Percentiles rank a stretch among this genome's conserved stretches.
Evolutionary conservation across 2,888 invertebrate genomes (phyloP).

Genomic region (Diarsia brunnea): DNA sequence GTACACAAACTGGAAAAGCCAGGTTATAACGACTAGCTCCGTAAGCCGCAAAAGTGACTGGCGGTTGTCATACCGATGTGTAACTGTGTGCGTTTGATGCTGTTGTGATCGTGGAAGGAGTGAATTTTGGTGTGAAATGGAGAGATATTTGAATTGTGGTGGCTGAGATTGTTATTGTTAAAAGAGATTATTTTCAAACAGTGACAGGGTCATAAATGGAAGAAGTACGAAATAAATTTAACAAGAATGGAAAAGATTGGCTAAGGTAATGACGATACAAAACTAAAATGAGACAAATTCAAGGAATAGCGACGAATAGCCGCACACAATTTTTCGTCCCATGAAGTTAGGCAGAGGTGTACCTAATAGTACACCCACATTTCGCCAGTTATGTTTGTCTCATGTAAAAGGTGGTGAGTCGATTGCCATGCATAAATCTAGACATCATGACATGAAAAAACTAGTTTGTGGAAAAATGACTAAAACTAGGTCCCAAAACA

Average conservation of each 20-base stretch:
- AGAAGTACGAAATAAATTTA: too few relatives aligned
- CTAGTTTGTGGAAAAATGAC: too few relatives aligned
- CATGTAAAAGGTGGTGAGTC: too few relatives aligned
- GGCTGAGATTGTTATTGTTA: not conserved
- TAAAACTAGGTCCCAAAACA: too few relatives aligned
- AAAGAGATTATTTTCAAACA: not conserved
- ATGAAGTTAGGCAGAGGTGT: too few relatives aligned
- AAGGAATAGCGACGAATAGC: not conserved
- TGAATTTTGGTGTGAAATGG: conserved; percentile 4
- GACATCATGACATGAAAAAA: too few relatives aligned
- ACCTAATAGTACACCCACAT: too few relatives aligned
- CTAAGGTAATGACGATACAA: not conserved
- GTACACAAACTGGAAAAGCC: not conserved
- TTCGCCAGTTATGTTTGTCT: too few relatives aligned
- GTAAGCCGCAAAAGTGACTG: conserved; percentile 73
- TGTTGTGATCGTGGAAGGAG: not conserved
- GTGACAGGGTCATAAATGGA: not conserved
- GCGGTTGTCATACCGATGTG: conserved; percentile 71
- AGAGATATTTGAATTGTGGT: not conserved
- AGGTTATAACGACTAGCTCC: conserved; percentile 55
- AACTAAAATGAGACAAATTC: not conserved
- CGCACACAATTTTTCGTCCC: not conserved
- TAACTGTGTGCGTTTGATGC: conserved; percentile 33
- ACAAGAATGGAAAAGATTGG: too few relatives aligned
- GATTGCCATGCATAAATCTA: too few relatives aligned